Conservation (phyloP, 2,888 invertebrate genomes). For the Linnaemya vulpina region DNA sequence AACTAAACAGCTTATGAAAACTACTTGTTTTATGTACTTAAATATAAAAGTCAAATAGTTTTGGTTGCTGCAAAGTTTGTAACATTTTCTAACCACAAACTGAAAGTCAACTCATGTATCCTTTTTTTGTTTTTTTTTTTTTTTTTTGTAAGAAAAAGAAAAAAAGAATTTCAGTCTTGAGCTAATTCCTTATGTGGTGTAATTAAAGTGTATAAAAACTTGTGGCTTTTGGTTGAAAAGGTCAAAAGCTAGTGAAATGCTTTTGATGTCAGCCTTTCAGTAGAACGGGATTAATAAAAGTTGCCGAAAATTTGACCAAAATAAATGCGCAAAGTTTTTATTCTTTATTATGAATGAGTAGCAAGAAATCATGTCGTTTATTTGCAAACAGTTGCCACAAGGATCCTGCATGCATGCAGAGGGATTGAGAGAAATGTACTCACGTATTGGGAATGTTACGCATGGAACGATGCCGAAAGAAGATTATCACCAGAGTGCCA, state of each 20-base stretch:
- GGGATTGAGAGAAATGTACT: conserved; percentile 80
- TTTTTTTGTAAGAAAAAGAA: too few species aligned
- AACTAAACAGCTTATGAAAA: background rate
- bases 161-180: too few species aligned
- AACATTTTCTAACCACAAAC: background rate
- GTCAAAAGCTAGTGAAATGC: background rate
- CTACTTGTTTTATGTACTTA: background rate
- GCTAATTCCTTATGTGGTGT: background rate
- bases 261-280: background rate
- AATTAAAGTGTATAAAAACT: background rate
- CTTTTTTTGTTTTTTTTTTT: background rate
- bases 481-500: conserved; percentile 93
- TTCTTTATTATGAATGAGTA: background rate
- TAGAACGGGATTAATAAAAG: background rate
- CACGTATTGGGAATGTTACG: conserved; percentile 95
- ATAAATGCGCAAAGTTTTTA: conserved; percentile 13
- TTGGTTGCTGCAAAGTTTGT: background rate
- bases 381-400: background rate
- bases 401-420: background rate
- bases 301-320: background rate
- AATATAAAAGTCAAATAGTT: background rate
- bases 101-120: background rate
- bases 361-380: background rate
- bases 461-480: conserved; percentile 92
- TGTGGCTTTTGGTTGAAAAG: background rate